Evolutionary conservation across 2,888 invertebrate species (phyloP).

Genomic region (Pristionchus arcanus): DNA sequence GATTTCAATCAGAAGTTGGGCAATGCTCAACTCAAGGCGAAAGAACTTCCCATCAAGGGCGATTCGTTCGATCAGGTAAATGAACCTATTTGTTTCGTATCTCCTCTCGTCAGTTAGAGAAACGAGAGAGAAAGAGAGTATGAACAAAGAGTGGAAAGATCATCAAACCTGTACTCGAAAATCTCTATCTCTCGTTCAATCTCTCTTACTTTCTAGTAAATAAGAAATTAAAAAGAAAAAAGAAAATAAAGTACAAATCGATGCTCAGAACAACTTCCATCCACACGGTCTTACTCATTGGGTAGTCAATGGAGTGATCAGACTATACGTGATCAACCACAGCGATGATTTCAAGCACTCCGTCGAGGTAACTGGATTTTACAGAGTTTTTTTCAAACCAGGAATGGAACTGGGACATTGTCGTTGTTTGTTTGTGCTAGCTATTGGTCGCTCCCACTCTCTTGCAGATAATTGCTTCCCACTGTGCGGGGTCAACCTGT

Average conservation of each 20-base stretch:
- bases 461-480: neutral
- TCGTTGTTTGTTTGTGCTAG: neutral
- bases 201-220: no score
- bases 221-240: neutral
- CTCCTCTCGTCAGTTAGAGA: no score
- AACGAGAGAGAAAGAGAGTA: no score
- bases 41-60: slow-evolving; percentile 51
- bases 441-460: neutral
- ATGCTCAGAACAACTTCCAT: slow-evolving; percentile 61
- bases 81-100: no score
- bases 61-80: slow-evolving; percentile 43
- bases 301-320: slow-evolving; percentile 61
- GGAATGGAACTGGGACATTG: no score
- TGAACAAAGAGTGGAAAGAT: no score
- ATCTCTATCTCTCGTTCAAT: neutral
- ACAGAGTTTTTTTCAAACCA: no score
- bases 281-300: slow-evolving; percentile 68
- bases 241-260: neutral
- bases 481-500: neutral
- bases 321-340: slow-evolving; percentile 65
- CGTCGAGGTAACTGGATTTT: slow-evolving; percentile 56
- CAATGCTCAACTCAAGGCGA: slow-evolving; percentile 24
- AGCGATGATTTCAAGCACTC: slow-evolving; percentile 62
- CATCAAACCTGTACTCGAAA: neutral
- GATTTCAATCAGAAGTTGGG: slow-evolving; percentile 59